Percentiles rank a stretch among this genome's conserved stretches.
These are phyloP conservation scores for Callionymus lyra DNA, from an alignment of 2,113 vertebrate species.

Conservation along the genomic window DNA sequence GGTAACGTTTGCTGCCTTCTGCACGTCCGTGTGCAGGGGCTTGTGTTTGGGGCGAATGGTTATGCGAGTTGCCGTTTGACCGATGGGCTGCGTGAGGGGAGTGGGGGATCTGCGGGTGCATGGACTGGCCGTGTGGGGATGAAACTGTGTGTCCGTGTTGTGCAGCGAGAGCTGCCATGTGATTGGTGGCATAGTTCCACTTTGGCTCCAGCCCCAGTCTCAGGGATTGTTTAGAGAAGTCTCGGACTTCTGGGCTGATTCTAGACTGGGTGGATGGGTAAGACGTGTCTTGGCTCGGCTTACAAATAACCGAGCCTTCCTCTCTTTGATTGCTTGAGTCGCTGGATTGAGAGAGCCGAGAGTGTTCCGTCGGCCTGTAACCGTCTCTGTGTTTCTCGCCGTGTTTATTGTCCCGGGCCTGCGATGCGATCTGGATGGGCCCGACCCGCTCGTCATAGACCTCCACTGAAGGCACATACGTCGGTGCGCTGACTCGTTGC, in stretches of 20 bases:
- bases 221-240: conserved; percentile 74
- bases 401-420: conserved; percentile 78
- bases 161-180: conserved; percentile 84
- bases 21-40: conserved; percentile 73
- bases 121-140: conserved; percentile 36
- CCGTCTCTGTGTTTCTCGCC: conserved; percentile 61
- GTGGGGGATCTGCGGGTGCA: conserved; percentile 32
- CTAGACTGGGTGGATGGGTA: conserved; percentile 61
- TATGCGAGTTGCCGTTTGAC: conserved; percentile 29
- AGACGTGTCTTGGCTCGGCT: conserved; percentile 66
- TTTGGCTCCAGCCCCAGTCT: conserved; percentile 76
- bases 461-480: conserved; percentile 93
- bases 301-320: conserved; percentile 86
- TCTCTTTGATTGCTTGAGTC: conserved; percentile 76
- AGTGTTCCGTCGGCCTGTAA: conserved; percentile 42
- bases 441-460: conserved; percentile 84
- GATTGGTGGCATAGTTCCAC: conserved; percentile 88
- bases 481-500: conserved; percentile 87
- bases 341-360: conserved; percentile 59
- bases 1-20: conserved; percentile 69
- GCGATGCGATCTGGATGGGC: conserved; percentile 87
- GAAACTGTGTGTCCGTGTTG: conserved; percentile 75
- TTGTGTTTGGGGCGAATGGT: conserved; percentile 45
- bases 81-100: conserved; percentile 42
- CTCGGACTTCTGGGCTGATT: conserved; percentile 73